Percentiles rank a stretch among this genome's conserved stretches.
These are phyloP conservation scores for Stenichneumon culpator DNA, from an alignment of 2,888 invertebrate genomes.

Conservation along the genomic window DNA sequence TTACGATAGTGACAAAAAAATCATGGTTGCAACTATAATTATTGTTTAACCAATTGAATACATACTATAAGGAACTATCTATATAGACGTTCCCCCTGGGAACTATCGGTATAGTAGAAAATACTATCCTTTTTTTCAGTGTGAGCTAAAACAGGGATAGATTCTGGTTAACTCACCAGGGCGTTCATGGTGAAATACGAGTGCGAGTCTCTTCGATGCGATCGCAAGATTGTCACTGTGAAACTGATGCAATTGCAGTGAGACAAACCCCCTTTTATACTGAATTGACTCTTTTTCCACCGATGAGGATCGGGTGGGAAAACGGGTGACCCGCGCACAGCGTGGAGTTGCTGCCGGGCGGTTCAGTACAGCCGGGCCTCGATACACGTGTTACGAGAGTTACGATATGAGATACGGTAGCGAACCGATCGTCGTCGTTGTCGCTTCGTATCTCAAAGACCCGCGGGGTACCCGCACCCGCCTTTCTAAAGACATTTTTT, in stretches of 20 bases:
- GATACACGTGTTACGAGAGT: constrained; percentile 49
- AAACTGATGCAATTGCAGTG: constrained; percentile 78
- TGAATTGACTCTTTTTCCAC: constrained; percentile 71
- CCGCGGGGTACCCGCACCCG: constrained; percentile 67
- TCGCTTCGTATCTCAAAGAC: constrained; percentile 34
- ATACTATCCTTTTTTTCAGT: too few relatives aligned
- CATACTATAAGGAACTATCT: too few relatives aligned
- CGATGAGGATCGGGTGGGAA: constrained; percentile 71
- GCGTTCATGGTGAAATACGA: constrained; percentile 78
- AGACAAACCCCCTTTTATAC: constrained; percentile 81
- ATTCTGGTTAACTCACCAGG: constrained; percentile 75
- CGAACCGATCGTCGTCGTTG: constrained; percentile 26
- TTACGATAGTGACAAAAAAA: too few relatives aligned
- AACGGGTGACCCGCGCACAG: constrained; percentile 54
- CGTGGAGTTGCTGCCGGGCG: constrained; percentile 37
- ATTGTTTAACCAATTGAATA: too few relatives aligned
- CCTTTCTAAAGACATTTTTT: constrained; percentile 81
- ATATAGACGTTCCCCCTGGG: too few relatives aligned
- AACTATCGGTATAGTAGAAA: too few relatives aligned
- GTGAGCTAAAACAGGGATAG: background rate
- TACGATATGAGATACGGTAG: constrained; percentile 46
- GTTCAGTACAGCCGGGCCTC: background rate
- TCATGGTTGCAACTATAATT: too few relatives aligned
- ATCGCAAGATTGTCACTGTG: constrained; percentile 72
- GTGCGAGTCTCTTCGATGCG: constrained; percentile 51